Conservation (phyloP, 2,797 vertebrate genomes). For the Enteromius thamalakanensis region DNA sequence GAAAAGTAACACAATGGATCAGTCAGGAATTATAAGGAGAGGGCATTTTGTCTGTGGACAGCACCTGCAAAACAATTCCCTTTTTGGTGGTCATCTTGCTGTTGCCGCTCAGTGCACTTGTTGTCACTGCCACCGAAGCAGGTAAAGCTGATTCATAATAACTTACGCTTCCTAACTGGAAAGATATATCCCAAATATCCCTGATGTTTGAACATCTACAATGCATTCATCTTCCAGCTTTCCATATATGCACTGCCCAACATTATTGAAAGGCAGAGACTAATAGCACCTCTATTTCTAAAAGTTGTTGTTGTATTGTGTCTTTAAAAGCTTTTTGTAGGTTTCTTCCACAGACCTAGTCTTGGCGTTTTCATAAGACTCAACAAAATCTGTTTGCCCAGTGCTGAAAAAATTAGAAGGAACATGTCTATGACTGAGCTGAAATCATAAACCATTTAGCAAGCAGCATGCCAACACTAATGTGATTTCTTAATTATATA, state of each 20-base stretch:
- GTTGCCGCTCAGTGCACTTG: not conserved
- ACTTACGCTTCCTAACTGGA: not conserved
- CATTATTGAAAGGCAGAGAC: not conserved
- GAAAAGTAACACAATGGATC: not conserved
- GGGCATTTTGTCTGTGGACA: not conserved
- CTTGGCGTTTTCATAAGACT: not conserved
- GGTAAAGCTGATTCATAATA: not conserved
- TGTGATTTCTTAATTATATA: constrained; percentile 11
- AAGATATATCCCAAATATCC: not conserved
- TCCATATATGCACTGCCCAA: not conserved
- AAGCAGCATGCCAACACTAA: not conserved
- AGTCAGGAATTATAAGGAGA: not conserved
- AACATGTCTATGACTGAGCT: not conserved
- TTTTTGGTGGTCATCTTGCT: not conserved
- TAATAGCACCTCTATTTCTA: not conserved
- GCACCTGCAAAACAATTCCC: not conserved
- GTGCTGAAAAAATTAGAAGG: not conserved
- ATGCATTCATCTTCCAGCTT: not conserved
- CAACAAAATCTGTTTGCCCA: not conserved
- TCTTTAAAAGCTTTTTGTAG: not conserved
- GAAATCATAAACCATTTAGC: constrained; percentile 21
- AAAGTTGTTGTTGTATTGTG: not conserved
- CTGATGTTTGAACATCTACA: not conserved
- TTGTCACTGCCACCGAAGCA: not conserved
- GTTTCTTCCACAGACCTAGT: not conserved